A percentile compares a stretch with the other conserved stretches of the same genome.
Evolutionary conservation across 2,888 invertebrate genomes (phyloP).

Genomic region (Notodonta ziczac): DNA sequence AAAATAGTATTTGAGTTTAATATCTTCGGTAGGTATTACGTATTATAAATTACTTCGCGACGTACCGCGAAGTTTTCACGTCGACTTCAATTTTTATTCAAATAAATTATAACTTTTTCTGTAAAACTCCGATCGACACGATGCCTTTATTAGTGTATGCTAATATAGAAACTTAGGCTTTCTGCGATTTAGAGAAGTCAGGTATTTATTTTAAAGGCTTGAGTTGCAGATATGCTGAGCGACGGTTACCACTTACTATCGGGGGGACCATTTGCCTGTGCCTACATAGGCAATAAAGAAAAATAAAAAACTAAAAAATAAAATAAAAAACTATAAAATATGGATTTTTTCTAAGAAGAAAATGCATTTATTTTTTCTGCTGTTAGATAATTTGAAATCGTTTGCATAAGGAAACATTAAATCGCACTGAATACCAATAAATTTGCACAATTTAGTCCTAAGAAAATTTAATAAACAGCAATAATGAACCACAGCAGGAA

Average conservation of each 20-base stretch:
- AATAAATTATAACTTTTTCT: constrained; percentile 39
- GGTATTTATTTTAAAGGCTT: too few species aligned
- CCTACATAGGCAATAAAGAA: too few species aligned
- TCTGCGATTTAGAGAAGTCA: not conserved
- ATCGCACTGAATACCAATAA: too few species aligned
- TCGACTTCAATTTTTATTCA: constrained; percentile 38
- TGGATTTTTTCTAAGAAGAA: too few species aligned
- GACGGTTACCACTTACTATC: too few species aligned
- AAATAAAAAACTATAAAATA: too few species aligned
- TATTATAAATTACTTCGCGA: constrained; percentile 50
- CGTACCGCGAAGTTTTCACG: constrained; percentile 40
- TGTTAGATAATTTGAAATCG: too few species aligned
- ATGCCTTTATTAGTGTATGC: constrained; percentile 15
- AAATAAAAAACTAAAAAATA: too few species aligned
- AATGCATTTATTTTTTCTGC: too few species aligned
- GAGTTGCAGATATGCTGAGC: too few species aligned
- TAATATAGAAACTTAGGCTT: constrained; percentile 6
- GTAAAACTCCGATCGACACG: constrained; percentile 24
- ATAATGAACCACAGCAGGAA: not conserved
- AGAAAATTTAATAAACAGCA: not conserved
- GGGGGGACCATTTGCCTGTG: too few species aligned
- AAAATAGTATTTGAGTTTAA: constrained; percentile 59
- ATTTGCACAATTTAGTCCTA: not conserved
- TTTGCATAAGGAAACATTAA: too few species aligned
- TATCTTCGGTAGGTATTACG: constrained; percentile 48